Percentiles rank a stretch among this genome's conserved stretches.
These are phyloP conservation scores for Stictonetta naevosa DNA, from an alignment of 2,113 vertebrate species.

Conservation along the genomic window DNA sequence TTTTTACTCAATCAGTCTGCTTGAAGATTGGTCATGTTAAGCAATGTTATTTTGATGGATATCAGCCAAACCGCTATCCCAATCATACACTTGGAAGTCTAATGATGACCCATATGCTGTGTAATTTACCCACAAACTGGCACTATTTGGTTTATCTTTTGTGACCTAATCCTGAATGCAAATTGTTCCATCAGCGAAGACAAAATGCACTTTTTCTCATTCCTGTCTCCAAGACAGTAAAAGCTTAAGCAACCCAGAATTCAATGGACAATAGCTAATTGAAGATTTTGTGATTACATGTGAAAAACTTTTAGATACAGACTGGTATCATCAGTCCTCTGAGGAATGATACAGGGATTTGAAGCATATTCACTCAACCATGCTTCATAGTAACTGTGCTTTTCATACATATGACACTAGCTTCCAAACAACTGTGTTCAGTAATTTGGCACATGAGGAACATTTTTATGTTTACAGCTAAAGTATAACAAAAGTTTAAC, in stretches of 20 bases:
- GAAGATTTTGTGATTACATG: neutral
- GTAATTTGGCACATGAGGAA: neutral
- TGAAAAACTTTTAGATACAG: neutral
- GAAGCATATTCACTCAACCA: neutral
- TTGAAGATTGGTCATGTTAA: neutral
- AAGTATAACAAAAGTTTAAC: neutral
- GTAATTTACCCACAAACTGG: neutral
- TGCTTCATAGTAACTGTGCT: neutral
- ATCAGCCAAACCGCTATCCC: neutral
- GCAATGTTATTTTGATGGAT: neutral
- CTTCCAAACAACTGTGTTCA: neutral
- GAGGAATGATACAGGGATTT: neutral
- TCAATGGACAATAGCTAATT: neutral
- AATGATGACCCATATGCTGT: neutral
- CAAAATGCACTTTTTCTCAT: neutral
- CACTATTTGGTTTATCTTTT: neutral
- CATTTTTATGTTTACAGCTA: fast-evolving
- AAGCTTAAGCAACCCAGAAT: neutral
- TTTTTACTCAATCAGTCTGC: neutral
- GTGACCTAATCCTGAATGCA: neutral
- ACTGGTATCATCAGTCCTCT: neutral
- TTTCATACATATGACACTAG: neutral
- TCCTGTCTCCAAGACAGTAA: neutral
- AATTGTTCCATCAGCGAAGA: neutral
- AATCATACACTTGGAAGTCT: neutral